phyloP scores from a whole-genome alignment of 2,113 vertebrate species.

The Daubentonia madagascariensis region DNA sequence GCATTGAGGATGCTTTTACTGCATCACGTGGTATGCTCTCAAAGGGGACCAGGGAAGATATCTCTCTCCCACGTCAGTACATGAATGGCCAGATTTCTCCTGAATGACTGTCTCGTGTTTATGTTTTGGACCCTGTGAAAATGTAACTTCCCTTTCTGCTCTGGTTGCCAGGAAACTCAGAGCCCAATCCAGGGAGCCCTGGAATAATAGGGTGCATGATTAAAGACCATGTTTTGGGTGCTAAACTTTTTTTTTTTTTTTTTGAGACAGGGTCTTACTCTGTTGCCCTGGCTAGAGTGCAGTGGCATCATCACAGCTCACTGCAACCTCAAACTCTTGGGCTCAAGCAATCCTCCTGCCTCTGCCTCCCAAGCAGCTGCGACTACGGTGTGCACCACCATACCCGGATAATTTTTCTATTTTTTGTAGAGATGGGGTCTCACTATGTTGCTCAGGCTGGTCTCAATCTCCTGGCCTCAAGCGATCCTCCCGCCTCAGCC shows the following conservation, averaged over 20 bases:
- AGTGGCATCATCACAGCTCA: neutral
- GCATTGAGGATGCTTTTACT: neutral
- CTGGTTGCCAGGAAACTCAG: neutral
- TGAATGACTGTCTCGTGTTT: neutral
- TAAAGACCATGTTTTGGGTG: neutral
- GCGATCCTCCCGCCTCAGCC: no score
- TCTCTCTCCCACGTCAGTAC: neutral
- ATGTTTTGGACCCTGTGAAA: neutral
- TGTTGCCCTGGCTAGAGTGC: neutral
- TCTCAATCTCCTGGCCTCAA: no score
- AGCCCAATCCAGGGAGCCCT: neutral
- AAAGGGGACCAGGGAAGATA: neutral
- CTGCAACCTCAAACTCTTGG: no score
- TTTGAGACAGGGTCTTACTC: no score
- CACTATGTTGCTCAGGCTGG: no score
- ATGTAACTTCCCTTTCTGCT: neutral
- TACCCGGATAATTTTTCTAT: no score
- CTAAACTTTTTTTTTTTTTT: no score
- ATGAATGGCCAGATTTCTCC: neutral
- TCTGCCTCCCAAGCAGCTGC: no score
- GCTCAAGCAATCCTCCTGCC: no score
- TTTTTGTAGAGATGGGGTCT: no score
- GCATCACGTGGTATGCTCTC: neutral
- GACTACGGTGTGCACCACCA: no score
- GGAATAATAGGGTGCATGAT: neutral